Percentiles rank a stretch among this genome's conserved stretches.
Conservation (phyloP, 2,888 invertebrate species). For the Nephrotoma appendiculata region DNA sequence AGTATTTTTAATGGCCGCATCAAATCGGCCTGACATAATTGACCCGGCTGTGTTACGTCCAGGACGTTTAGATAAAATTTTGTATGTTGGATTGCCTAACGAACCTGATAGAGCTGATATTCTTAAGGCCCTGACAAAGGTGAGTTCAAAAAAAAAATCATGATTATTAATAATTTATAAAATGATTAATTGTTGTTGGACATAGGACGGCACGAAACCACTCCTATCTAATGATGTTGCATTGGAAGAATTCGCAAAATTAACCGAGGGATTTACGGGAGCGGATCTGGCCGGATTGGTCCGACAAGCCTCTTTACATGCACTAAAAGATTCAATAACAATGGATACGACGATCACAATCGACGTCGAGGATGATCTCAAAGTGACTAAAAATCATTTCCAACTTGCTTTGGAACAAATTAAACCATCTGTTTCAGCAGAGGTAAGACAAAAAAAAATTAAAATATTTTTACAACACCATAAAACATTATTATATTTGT, state of each 20-base stretch:
- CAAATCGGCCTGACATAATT: constrained; percentile 91
- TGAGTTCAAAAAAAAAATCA: constrained; percentile 20
- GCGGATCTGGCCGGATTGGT: constrained; percentile 88
- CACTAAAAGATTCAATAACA: constrained; percentile 61
- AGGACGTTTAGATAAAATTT: constrained; percentile 78
- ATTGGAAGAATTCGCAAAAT: constrained; percentile 51
- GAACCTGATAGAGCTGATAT: constrained; percentile 73
- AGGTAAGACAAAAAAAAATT: constrained; percentile 32
- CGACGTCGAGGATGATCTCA: constrained; percentile 37
- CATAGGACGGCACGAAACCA: constrained; percentile 65
- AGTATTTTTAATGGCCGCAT: constrained; percentile 91
- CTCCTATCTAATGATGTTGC: constrained; percentile 60
- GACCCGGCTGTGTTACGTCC: constrained; percentile 85
- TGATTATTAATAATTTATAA: background rate
- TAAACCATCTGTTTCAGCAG: constrained; percentile 72
- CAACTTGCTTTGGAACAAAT: constrained; percentile 60
- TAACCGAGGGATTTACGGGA: constrained; percentile 73
- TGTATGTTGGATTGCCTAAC: constrained; percentile 81
- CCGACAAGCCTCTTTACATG: constrained; percentile 68
- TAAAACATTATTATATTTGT: constrained; percentile 5
- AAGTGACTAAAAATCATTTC: constrained; percentile 58
- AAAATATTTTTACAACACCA: constrained; percentile 1
- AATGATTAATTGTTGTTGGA: background rate
- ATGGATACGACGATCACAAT: constrained; percentile 30
- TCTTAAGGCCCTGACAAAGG: constrained; percentile 76